Evolutionary conservation across 1,140 invertebrate genomes (phyloP).

Genomic region (Drosophila sp.): DNA sequence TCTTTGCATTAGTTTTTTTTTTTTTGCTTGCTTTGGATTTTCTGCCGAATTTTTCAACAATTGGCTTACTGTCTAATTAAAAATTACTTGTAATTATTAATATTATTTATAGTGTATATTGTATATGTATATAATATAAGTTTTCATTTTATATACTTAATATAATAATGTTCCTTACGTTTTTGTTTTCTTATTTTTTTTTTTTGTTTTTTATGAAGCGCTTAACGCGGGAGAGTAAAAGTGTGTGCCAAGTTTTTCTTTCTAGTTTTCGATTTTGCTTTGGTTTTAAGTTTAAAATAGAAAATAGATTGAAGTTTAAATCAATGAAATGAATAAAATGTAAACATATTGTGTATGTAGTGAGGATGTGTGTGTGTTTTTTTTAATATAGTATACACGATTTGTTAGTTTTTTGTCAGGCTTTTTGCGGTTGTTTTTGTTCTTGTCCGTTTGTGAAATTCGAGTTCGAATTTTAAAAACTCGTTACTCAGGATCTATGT

Average conservation of each 20-base stretch:
- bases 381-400: constrained; percentile 56
- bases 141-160: constrained; percentile 42
- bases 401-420: constrained; percentile 65
- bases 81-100: constrained; percentile 66
- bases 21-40: background rate
- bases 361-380: constrained; percentile 23
- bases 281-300: constrained; percentile 30
- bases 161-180: constrained; percentile 17
- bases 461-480: background rate
- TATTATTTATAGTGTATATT: constrained; percentile 60
- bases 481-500: background rate
- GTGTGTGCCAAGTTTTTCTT: constrained; percentile 68
- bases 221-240: constrained; percentile 71
- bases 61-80: constrained; percentile 70
- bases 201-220: constrained; percentile 48
- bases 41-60: constrained; percentile 47
- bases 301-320: background rate
- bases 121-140: constrained; percentile 59
- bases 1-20: constrained; percentile 21
- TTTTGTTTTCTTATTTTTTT: constrained; percentile 28
- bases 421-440: constrained; percentile 62
- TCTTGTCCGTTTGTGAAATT: constrained; percentile 16
- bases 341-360: constrained; percentile 48
- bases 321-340: constrained; percentile 43
- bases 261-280: constrained; percentile 32